Base-by-base conservation (phyloP, 1,140 invertebrate genomes). In the Laupala kohalensis region DNA sequence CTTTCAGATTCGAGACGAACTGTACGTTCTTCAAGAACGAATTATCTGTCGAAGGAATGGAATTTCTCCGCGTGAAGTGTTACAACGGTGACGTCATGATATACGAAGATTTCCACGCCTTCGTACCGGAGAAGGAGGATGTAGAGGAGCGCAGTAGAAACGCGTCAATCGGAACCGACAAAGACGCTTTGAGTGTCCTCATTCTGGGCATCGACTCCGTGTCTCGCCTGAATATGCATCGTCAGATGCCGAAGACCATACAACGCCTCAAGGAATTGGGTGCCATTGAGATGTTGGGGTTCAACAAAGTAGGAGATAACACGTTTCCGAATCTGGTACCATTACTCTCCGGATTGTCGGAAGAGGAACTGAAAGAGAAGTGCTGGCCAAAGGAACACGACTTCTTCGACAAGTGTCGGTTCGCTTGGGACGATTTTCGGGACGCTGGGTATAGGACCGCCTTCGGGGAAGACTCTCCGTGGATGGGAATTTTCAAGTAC, bases 161-260 rank as follows among this genome's bases (percentile, higher is more conserved):
- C 79, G 76, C 69, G 67, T 69, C 12, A 25, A 74, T 37, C 25
- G 73, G 74, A 64, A 72, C 62, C 6, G 72, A 75, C 67, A 73
- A 78, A 68, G 73, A 78, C 53, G 75, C 76, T 65, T 78, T 85
- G 12, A 90, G 87, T 74, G 84, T 97, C 0, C 82, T 96, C 25
- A 82, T 96, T 13, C 78, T 96, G n/a, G 94, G 94, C 0, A 84
- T 96, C 19, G 94, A 96, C 78, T 89, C 92, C 0, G 86, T 95
- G 2, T 96, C 94, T 0, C 84, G 92, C 65, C 82, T 95, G 67
- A 95, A 96, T 80, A 90, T 94, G 72, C 85, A 90, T 65, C 85
- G 93, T 25, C 89, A 92, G 72, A 91, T 95, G 89, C 89, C 89
- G 0, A 84, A 85, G 75, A 92, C 92, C 0, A 79, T 86, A 0